Base-by-base conservation (phyloP, 2,797 vertebrate species). In the Trichosurus vulpecula region DNA sequence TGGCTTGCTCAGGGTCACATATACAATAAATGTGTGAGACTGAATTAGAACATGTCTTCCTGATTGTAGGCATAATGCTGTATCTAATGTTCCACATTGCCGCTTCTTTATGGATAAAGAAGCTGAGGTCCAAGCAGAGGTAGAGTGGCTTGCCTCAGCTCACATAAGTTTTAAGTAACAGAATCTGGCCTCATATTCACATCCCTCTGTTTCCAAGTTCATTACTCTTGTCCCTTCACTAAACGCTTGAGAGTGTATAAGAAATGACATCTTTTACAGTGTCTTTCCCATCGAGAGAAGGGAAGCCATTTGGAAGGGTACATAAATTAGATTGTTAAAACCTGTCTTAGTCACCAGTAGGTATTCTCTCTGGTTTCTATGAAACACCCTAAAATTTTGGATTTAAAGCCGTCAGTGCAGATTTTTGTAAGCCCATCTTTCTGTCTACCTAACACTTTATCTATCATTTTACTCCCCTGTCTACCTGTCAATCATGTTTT, bases 401-500 rank as follows among this genome's bases (percentile, higher is more conserved):
- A 90, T 93, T 74, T 3, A 58, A 93, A 92, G 1, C 30, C 29
- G 54, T 16, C 56, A 57, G 52, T 95, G 52, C 95, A 0, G 30
- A 41, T 13, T 74, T 91, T 61, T 54, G 22, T 89, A 95, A 90
- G 92, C 89, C 13, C 66, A 30, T 91, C 81, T 96, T 93, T 92
- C 87, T 58, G 30, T 91, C 19, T 25, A 4, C 74, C 12, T 53
- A 22, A 6, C 16, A 92, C 93, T 14, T 90, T 5, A 92, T 16
- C 19, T 27, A 54, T 91, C 58, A 92, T 19, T 52, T 14, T 95
- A 61, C 2, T 31, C 94, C 47, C 41, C 19, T 29, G 92, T 52
- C 91, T 96, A 66, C 55, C 22, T 93, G 27, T 47, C 31, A n/a
- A 92, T 95, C 87, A 92, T 96, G 31, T 97, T 0, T 91, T 93